Percentiles rank a stretch among this genome's conserved stretches.
phyloP scores from a whole-genome alignment of 2,888 invertebrate genomes.

The Scrobipalpa atriplicella region DNA sequence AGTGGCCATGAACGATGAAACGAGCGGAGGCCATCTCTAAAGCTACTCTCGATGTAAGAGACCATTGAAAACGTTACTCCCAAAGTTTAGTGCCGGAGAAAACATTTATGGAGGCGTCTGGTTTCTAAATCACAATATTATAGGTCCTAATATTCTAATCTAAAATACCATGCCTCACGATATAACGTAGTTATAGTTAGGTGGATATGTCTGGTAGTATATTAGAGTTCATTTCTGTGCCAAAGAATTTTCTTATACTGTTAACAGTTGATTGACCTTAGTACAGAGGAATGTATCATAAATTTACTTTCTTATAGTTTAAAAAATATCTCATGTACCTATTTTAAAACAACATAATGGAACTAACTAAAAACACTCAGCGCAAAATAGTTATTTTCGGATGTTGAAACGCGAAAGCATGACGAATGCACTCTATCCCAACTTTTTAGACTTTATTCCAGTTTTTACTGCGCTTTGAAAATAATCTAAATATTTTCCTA shows the following conservation, averaged over 20 bases:
- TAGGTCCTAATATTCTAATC: not conserved
- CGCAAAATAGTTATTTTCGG: not conserved
- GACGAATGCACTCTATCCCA: not conserved
- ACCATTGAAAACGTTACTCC: not conserved
- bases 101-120: slow-evolving; percentile 12
- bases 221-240: too few relatives aligned
- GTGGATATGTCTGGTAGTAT: too few relatives aligned
- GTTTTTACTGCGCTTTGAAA: not conserved
- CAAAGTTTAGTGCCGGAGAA: slow-evolving; percentile 8
- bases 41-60: slow-evolving; percentile 6
- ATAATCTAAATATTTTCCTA: too few relatives aligned
- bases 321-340: too few relatives aligned
- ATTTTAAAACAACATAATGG: slow-evolving; percentile 2
- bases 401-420: not conserved
- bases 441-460: not conserved
- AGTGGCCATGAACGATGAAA: not conserved
- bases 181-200: too few relatives aligned
- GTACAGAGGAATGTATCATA: too few relatives aligned
- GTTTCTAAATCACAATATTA: slow-evolving; percentile 5
- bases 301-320: too few relatives aligned
- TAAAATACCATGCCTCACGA: too few relatives aligned
- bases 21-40: not conserved
- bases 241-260: too few relatives aligned
- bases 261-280: too few relatives aligned
- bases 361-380: not conserved